Evolutionary conservation across 37 sponge, comb jelly and placozoan genomes (phyloP).

Genomic region (Spongia lamella): DNA sequence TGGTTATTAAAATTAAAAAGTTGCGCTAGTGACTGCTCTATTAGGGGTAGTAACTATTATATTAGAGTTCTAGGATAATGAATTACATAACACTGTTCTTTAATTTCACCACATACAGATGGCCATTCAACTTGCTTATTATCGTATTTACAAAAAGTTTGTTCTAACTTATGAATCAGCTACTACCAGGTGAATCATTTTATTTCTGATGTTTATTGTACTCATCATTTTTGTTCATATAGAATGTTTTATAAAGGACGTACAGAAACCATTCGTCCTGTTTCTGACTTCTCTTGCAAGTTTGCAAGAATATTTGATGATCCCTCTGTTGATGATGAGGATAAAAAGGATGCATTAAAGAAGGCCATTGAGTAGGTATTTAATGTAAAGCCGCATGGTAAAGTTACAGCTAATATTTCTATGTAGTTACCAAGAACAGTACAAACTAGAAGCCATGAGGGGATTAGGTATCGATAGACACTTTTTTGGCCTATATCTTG

Average conservation of each 20-base stretch:
- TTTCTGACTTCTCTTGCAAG: conserved; percentile 52
- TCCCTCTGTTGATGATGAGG: conserved; percentile 14
- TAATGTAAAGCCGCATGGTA: not conserved
- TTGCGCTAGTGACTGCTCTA: too few relatives aligned
- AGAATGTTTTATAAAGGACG: conserved; percentile 79
- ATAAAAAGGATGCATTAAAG: conserved; percentile 46
- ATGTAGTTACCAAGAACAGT: conserved; percentile 62
- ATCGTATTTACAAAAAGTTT: conserved; percentile 54
- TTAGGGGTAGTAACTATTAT: too few relatives aligned
- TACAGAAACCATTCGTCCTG: conserved; percentile 89
- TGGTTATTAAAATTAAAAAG: too few relatives aligned
- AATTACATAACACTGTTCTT: too few relatives aligned
- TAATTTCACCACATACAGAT: conserved; percentile 34
- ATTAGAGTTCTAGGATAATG: too few relatives aligned
- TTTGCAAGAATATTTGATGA: conserved; percentile 65
- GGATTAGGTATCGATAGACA: conserved; percentile 80
- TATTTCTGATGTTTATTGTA: not conserved
- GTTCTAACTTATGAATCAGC: conserved; percentile 87
- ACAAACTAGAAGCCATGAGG: conserved; percentile 82
- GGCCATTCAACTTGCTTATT: conserved; percentile 78
- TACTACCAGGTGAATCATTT: conserved; percentile 48
- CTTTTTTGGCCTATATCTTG: conserved; percentile 75
- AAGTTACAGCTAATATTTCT: not conserved
- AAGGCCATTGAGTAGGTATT: conserved; percentile 49
- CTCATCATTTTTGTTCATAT: not conserved